These are phyloP conservation scores for Archilochus colubris DNA, from an alignment of 2,113 vertebrate genomes.

Conservation along the genomic window DNA sequence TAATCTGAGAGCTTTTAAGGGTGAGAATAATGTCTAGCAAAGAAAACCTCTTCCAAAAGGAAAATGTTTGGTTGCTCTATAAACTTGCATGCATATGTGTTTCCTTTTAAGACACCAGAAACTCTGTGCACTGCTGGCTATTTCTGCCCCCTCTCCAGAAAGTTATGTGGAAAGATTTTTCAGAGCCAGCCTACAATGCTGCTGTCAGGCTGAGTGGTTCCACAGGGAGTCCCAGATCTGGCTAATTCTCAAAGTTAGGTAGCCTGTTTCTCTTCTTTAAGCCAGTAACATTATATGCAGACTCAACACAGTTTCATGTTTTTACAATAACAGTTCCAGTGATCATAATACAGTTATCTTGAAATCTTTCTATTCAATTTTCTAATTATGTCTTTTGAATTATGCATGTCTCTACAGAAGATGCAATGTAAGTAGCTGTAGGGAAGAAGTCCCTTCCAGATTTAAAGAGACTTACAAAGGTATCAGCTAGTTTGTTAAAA, in stretches of 20 bases:
- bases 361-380: neutral
- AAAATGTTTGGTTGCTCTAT: neutral
- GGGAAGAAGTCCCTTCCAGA: neutral
- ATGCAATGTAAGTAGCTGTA: neutral
- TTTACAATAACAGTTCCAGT: neutral
- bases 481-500: neutral
- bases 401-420: neutral
- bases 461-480: neutral
- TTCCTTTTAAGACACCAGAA: neutral
- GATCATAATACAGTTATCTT: neutral
- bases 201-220: neutral
- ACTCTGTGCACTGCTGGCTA: neutral
- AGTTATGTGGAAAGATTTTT: neutral
- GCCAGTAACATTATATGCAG: neutral
- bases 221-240: neutral
- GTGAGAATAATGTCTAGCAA: neutral
- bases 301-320: neutral
- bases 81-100: rapidly evolving
- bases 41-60: neutral
- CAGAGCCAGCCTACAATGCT: neutral
- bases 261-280: neutral
- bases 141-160: neutral
- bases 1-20: neutral
- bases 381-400: conserved; percentile 10
- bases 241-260: neutral